Conservation (phyloP, 2,888 invertebrate species). For the Drosophila testacea region DNA sequence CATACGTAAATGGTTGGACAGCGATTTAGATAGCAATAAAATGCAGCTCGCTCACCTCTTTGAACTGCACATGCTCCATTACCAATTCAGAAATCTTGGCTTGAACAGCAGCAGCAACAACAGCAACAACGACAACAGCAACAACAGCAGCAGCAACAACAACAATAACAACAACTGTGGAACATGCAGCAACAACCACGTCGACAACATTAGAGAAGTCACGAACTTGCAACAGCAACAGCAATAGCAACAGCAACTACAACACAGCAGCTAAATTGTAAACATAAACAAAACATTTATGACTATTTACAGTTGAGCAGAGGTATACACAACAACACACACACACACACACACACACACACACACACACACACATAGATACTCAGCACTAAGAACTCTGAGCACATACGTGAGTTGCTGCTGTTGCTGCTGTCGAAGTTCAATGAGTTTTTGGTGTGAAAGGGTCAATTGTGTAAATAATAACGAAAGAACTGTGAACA, state of each 20-base stretch:
- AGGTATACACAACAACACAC: conserved; percentile 45
- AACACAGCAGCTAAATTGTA: conserved; percentile 73
- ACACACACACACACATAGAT: conserved; percentile 21
- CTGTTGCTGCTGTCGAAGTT: conserved; percentile 63
- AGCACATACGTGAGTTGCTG: conserved; percentile 54
- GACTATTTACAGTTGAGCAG: conserved; percentile 76
- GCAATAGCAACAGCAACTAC: conserved; percentile 49
- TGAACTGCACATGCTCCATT: conserved; percentile 77
- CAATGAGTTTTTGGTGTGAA: conserved; percentile 77
- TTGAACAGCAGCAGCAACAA: conserved; percentile 44
- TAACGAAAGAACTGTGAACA: conserved; percentile 76
- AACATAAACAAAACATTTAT: conserved; percentile 81
- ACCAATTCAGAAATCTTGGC: conserved; percentile 76
- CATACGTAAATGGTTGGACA: conserved; percentile 67
- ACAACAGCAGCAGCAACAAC: conserved; percentile 8
- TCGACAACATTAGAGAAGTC: conserved; percentile 77
- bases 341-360: conserved; percentile 25
- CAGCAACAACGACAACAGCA: conserved; percentile 8
- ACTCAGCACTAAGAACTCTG: conserved; percentile 29
- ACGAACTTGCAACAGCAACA: conserved; percentile 69
- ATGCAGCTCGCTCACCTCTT: conserved; percentile 70
- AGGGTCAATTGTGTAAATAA: conserved; percentile 80
- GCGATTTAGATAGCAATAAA: conserved; percentile 78
- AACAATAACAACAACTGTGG: conserved; percentile 51
- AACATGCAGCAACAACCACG: conserved; percentile 70